phyloP scores from a whole-genome alignment of 1,140 invertebrate genomes.

The Lucilia cuprina region DNA sequence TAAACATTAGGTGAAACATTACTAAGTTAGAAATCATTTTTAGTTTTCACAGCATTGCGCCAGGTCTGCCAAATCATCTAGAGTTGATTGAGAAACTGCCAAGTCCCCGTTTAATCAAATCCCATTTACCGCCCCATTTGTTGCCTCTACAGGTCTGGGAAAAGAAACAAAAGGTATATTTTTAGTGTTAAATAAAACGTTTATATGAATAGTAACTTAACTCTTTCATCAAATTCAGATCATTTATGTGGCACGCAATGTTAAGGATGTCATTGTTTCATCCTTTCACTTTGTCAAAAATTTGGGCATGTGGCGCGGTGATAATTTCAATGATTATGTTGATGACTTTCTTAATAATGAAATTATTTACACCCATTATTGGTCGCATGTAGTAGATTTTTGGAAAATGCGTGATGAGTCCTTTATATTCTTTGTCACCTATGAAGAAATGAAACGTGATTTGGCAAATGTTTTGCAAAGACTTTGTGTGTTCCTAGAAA shows the following conservation, averaged over 20 bases:
- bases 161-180: conserved; percentile 64
- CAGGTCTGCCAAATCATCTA: conserved; percentile 57
- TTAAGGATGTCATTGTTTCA: conserved; percentile 78
- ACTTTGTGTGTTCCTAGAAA: conserved; percentile 68
- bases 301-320: conserved; percentile 66
- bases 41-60: conserved; percentile 55
- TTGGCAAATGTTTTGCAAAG: conserved; percentile 65
- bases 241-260: conserved; percentile 77
- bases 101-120: conserved; percentile 70
- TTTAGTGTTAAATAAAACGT: neutral
- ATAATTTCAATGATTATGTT: conserved; percentile 68
- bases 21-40: no score
- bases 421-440: conserved; percentile 69
- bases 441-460: conserved; percentile 73
- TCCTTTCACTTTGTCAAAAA: conserved; percentile 73
- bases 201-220: neutral
- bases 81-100: conserved; percentile 56
- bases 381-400: conserved; percentile 66
- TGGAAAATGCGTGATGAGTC: conserved; percentile 64
- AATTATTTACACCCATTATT: conserved; percentile 66
- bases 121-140: conserved; percentile 70
- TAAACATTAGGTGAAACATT: no score
- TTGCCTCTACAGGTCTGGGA: conserved; percentile 66
- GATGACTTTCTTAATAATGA: conserved; percentile 67
- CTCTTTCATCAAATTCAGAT: conserved; percentile 64